Conservation (phyloP, 2,113 vertebrate genomes). For the Romanogobio albipinnatus region DNA sequence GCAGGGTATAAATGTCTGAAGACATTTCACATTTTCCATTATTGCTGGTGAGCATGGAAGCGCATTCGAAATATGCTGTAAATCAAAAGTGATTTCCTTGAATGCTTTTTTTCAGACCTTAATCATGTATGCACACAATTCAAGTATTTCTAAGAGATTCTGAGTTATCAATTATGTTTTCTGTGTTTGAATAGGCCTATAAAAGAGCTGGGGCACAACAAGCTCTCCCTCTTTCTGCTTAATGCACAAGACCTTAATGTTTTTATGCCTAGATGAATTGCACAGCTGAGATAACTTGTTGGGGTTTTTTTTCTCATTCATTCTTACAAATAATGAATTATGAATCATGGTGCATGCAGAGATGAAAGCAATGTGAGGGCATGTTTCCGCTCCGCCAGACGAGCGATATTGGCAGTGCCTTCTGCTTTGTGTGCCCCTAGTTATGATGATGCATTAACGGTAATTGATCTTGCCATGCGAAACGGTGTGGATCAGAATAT, state of each 20-base stretch:
- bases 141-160: not conserved
- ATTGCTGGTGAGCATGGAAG: not conserved
- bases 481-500: conserved; percentile 27
- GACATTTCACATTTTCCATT: not conserved
- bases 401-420: conserved; percentile 40
- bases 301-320: conserved; percentile 2
- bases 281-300: conserved; percentile 46
- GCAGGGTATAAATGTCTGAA: not conserved
- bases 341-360: conserved; percentile 46
- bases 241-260: conserved; percentile 30
- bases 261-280: conserved; percentile 41
- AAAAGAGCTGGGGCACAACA: not conserved
- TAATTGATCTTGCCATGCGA: conserved; percentile 38
- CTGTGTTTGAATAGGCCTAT: not conserved
- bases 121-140: conserved; percentile 23
- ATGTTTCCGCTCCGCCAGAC: conserved; percentile 21
- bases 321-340: conserved; percentile 52
- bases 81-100: not conserved
- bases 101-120: conserved; percentile 35
- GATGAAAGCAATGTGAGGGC: conserved; percentile 35
- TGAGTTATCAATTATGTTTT: conserved; percentile 5
- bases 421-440: conserved; percentile 35
- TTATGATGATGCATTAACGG: conserved; percentile 40
- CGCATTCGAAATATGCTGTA: not conserved
- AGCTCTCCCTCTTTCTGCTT: conserved; percentile 17